Conservation (phyloP, 2,888 invertebrate species). For the Linyphia triangularis region DNA sequence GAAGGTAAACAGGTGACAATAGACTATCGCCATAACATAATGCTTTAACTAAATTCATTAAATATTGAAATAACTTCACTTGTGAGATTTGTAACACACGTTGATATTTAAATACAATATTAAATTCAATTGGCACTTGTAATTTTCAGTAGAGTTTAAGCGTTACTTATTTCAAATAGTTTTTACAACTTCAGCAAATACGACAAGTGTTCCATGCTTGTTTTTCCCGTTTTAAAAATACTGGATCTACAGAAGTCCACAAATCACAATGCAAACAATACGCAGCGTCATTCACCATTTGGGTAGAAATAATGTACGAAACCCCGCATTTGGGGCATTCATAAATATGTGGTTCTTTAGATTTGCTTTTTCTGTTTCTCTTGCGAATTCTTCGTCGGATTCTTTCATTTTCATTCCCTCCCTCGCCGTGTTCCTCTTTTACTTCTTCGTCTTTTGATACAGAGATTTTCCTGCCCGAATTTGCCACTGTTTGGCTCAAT, state of each 20-base stretch:
- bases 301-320: slow-evolving; percentile 35
- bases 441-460: not conserved
- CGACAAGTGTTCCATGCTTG: slow-evolving; percentile 59
- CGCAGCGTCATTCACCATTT: not conserved
- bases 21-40: too few species aligned
- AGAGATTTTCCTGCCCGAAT: not conserved
- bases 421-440: not conserved
- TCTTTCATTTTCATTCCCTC: not conserved
- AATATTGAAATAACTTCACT: too few species aligned
- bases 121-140: too few species aligned
- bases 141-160: too few species aligned
- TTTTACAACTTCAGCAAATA: slow-evolving; percentile 14
- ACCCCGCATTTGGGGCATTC: slow-evolving; percentile 58
- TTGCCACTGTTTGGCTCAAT: not conserved
- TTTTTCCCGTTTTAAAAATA: slow-evolving; percentile 56
- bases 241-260: slow-evolving; percentile 60
- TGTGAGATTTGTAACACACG: too few species aligned
- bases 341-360: slow-evolving; percentile 10
- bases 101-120: too few species aligned
- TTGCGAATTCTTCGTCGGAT: slow-evolving; percentile 14
- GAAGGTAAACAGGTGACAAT: too few species aligned
- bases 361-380: slow-evolving; percentile 33
- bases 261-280: slow-evolving; percentile 64
- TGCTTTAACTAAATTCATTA: too few species aligned
- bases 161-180: too few species aligned